Evolutionary conservation across 2,113 vertebrate genomes (phyloP).

Genomic region (Hippocampus barbouri): DNA sequence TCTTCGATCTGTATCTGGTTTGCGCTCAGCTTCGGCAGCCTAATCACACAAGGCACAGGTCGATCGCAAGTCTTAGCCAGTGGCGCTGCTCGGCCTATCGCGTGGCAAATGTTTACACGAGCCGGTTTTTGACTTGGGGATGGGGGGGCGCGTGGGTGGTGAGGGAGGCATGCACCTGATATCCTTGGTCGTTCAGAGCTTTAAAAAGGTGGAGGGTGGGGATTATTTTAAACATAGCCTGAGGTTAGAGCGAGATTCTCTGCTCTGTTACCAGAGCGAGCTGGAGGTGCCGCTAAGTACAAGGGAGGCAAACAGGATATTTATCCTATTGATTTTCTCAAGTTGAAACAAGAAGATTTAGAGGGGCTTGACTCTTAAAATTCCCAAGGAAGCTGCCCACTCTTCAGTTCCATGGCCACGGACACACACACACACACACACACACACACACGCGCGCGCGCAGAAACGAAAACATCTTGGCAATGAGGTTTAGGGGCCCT

Average conservation of each 20-base stretch:
- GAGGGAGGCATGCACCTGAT: slow-evolving; percentile 58
- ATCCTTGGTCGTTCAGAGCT: slow-evolving; percentile 65
- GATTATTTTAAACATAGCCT: slow-evolving; percentile 78
- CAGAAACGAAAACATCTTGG: slow-evolving; percentile 26
- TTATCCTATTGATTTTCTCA: slow-evolving; percentile 77
- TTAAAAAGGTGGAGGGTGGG: slow-evolving; percentile 56
- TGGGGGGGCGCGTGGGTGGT: no score
- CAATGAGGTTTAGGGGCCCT: slow-evolving; percentile 63
- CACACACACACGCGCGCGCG: slow-evolving; percentile 1
- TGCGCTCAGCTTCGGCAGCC: slow-evolving; percentile 62
- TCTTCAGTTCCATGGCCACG: slow-evolving; percentile 40
- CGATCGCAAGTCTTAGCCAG: slow-evolving; percentile 66
- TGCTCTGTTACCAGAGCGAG: slow-evolving; percentile 60
- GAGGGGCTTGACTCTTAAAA: slow-evolving; percentile 74
- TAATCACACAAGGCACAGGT: slow-evolving; percentile 73
- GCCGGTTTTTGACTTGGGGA: slow-evolving; percentile 46
- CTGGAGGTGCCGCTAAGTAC: slow-evolving; percentile 65
- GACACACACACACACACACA: slow-evolving; percentile 29
- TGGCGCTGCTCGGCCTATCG: slow-evolving; percentile 51
- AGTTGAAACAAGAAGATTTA: slow-evolving; percentile 77
- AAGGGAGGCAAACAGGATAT: slow-evolving; percentile 69
- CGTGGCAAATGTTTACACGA: slow-evolving; percentile 67
- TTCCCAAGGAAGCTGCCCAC: slow-evolving; percentile 65
- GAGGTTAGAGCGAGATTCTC: slow-evolving; percentile 71
- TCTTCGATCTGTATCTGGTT: slow-evolving; percentile 72